These are phyloP conservation scores for Spermophilus dauricus DNA, from an alignment of 2,113 vertebrate species.

Conservation along the genomic window DNA sequence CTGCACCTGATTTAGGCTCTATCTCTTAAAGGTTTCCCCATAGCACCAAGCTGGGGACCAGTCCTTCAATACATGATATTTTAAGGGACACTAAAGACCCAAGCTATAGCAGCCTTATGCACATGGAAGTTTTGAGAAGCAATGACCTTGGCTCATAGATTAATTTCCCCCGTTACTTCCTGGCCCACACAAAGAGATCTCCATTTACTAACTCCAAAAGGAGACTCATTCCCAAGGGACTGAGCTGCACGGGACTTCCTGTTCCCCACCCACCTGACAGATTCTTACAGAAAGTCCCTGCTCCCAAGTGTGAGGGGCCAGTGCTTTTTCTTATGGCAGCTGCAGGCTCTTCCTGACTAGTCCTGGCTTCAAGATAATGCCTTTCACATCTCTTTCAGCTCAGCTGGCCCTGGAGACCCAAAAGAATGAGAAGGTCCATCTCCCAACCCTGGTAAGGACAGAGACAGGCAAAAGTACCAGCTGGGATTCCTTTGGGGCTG, in stretches of 20 bases:
- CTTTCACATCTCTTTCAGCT: conserved; percentile 74
- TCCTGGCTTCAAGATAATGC: background rate
- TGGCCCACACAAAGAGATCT: background rate
- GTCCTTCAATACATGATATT: background rate
- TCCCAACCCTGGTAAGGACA: conserved; percentile 58
- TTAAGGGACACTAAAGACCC: background rate
- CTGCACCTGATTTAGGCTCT: background rate
- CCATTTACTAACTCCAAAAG: background rate
- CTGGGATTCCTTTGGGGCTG: background rate
- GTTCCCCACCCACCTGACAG: background rate
- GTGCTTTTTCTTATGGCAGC: background rate
- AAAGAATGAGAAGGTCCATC: background rate
- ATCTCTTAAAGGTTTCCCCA: background rate
- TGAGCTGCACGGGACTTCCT: background rate
- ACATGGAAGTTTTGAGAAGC: background rate
- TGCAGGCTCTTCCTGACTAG: background rate
- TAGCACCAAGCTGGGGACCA: background rate
- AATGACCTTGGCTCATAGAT: background rate
- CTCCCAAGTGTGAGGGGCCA: rapidly evolving
- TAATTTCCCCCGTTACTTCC: background rate
- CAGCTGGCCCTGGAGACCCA: background rate
- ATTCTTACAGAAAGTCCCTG: background rate
- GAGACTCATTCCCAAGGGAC: background rate
- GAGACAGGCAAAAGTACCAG: background rate
- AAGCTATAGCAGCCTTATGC: background rate